Base-by-base conservation (phyloP, 2,797 vertebrate genomes). In the Clarias platycephalus region DNA sequence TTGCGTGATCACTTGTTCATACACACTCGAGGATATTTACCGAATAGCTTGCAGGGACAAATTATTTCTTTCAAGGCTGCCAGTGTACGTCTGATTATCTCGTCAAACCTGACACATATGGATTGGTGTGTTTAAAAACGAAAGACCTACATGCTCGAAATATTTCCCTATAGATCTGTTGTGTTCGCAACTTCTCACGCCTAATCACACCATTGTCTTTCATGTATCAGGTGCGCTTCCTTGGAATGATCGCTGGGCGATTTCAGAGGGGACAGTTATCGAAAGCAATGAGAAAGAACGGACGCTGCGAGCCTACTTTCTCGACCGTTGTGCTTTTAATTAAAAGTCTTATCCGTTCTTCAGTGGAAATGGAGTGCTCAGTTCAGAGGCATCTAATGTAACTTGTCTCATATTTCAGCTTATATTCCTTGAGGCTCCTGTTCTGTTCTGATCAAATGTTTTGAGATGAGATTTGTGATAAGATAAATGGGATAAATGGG, bases 181-280 rank as follows among this genome's bases (percentile, higher is more conserved):
- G 5, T 81, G 60, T 81, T 87, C 62, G 55, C 63, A 72, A 72
- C 66, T 8, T 5, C 80, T 88, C 86, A 86, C 83, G 71, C 90
- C 86, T 80, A 24, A 57, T 34, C 49, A 72, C 74, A 49, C 81
- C 84, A 80, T 76, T 31, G 20, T 26, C 24, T n/a, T 44, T 53
- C 22, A 28, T 60, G 3, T 77, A 44, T 84, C 75, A 53, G 81
- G 71, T 9, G 60, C 84, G 8, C 58, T 81, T 31, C 9, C 18
- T 4, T 22, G 31, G 34, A 22, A n/a, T 79, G 68, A 68, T 85
- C 88, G 84, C 82, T 72, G 44, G 10, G 87, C 70, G 88, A 83
- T 80, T 49, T 49, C 66, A 86, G 83, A 84, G 70, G 68, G 67
- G 80, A 58, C 83, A 83, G 87, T 91, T 86, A 86, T 86, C 83